Evolutionary conservation across 2,888 invertebrate genomes (phyloP), one percentile per base, ranked within the genome.

Genomic region (Drosophila recens): DNA sequence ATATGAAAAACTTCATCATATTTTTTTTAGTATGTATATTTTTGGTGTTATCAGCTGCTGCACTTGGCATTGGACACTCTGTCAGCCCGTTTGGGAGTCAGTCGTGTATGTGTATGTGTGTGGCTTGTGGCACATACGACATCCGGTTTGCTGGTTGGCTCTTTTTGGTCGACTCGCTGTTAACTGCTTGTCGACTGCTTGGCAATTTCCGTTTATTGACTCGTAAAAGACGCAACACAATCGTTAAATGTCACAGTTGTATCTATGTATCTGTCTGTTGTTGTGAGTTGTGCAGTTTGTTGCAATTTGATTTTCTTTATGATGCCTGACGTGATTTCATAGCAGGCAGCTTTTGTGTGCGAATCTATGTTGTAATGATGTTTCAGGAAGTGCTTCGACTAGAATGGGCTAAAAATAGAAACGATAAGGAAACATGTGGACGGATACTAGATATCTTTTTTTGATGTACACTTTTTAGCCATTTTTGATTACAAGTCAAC

Each of bases 121-220:
- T n/a, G n/a, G n/a, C n/a, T n/a, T n/a, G 17, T 80, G 77, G 88
- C 75, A 87, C 84, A 88, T 81, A 64, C 87, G 52, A 78, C 89
- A 83, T 83, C 83, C 83, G 83, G 89, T 88, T 87, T 88, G 69
- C 56, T 68, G 71, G 43, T 57, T 68, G 71, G 43, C 75, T 62
- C 40, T 49, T 72, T 72, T 73, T 74, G 68, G 74, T 56, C 63
- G 61, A 27, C 6, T 52, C 20, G 59, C 34, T 49, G 34, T 40
- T 40, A 30, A 43, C 33, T 40, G 23, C 8, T 34, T 42, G 40
- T 54, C 59, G 30, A 36, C 72, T 62, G 38, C 73, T 70, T 64
- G 57, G 64, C 82, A 72, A 87, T 87, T 82, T 82, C 87, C 82
- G 87, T 82, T 87, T 82, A 77, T 80, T 77, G 77, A 77, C 77